Evolutionary conservation across 2,888 invertebrate genomes (phyloP), one percentile per base, ranked within the genome.

Genomic region (Nomada fucata): DNA sequence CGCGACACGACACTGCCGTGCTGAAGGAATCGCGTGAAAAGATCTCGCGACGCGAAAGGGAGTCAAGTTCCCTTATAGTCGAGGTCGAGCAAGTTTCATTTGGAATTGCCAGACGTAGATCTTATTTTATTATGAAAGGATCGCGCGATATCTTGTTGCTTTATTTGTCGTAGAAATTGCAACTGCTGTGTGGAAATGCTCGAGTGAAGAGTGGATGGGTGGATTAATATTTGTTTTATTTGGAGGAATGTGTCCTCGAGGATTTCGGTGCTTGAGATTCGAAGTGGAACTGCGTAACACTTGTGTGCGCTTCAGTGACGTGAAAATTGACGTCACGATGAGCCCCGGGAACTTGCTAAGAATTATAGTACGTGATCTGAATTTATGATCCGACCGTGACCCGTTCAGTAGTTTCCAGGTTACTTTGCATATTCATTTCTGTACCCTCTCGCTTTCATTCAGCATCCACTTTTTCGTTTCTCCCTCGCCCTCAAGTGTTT

Each of bases 341-440:
- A 18, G 23, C 47, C 13, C 13, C 5, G 36, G 15, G 47, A 13
- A 0, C 29, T 50, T 67, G 26, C 47, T 67, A 50, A 67, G 47
- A 47, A 59, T 67, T 50, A 36, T 36, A n/a, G 15, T 11, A 57
- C 20, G 47, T 23, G 57, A 65, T 29, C n/a, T 65, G 57, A 65
- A 57, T 73, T 57, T 55, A 47, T 20, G 55, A 47, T 10, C 15
- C 29, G 72, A 26, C 20, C 29, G 10, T 57, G 65, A 73, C 47
- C 65, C 10, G 10, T 47, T 73, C 18, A 29, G 11, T 20, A 13
- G 29, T 29, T 57, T 47, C 57, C n/a, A 20, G 55, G 23, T 47
- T 2, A 29, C 26, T 73, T 57, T 73, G 7, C 55, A 36, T 65
- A 47, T 36, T 15, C 26, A 29, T 36, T 10, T 18, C 13, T 23